phyloP scores from a whole-genome alignment of 2,888 invertebrate species.

The Drosophila mercatorum region DNA sequence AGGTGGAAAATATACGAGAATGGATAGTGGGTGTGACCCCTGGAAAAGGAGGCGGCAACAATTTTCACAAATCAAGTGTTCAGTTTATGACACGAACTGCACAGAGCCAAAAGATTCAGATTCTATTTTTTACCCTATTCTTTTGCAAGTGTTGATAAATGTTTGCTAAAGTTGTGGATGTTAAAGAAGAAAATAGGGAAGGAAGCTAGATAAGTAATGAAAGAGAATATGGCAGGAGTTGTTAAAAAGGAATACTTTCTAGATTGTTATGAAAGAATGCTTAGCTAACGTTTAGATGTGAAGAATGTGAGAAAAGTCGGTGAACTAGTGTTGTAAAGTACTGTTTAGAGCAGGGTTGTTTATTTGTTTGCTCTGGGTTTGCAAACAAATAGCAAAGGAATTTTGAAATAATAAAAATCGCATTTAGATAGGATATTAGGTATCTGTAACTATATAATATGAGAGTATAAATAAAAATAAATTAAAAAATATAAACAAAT shows the following conservation, averaged over 20 bases:
- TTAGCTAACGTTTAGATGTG: not conserved
- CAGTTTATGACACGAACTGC: conserved; percentile 55
- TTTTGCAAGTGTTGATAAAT: conserved; percentile 50
- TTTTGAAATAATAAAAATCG: not conserved
- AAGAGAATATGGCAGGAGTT: not conserved
- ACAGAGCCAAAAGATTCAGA: conserved; percentile 19
- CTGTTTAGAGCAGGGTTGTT: not conserved
- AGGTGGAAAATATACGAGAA: conserved; percentile 6
- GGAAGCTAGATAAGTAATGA: not conserved
- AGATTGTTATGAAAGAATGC: conserved; percentile 5
- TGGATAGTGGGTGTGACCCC: conserved; percentile 7
- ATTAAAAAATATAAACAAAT: no score
- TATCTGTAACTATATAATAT: no score
- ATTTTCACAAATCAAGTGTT: conserved; percentile 71
- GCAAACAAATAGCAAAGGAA: not conserved
- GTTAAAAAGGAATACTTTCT: conserved; percentile 7
- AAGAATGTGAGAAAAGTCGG: not conserved
- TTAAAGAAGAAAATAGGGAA: not conserved
- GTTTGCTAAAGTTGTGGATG: conserved; percentile 38
- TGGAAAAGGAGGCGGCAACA: conserved; percentile 37
- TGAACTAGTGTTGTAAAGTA: not conserved
- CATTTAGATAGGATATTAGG: not conserved
- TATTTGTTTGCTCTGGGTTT: not conserved
- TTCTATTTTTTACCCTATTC: conserved; percentile 2
- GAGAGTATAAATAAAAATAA: no score